Conservation (phyloP, 1,140 invertebrate species). For the Sipha flava region DNA sequence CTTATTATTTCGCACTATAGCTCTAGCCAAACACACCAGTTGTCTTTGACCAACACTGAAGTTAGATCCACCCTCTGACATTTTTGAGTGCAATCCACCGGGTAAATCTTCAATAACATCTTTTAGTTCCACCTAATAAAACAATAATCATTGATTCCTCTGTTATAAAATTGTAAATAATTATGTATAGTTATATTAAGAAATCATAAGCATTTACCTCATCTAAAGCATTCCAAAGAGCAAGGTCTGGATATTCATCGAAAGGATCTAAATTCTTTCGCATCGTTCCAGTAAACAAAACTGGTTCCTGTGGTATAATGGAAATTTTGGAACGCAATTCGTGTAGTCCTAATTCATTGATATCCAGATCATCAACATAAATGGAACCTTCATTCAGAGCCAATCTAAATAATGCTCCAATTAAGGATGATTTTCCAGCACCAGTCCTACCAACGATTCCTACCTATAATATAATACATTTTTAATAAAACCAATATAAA, state of each 20-base stretch:
- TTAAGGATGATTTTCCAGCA: constrained; percentile 84
- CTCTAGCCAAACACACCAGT: constrained; percentile 72
- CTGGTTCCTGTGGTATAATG: constrained; percentile 68
- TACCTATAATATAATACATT: constrained; percentile 47
- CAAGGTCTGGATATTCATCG: constrained; percentile 48
- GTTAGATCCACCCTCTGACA: constrained; percentile 56
- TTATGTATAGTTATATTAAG: not conserved
- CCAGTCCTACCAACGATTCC: constrained; percentile 79
- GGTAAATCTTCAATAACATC: constrained; percentile 36
- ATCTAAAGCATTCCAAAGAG: constrained; percentile 52
- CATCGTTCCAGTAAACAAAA: constrained; percentile 66
- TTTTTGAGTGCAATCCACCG: constrained; percentile 37
- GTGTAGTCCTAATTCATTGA: constrained; percentile 54
- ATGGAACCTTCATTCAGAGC: constrained; percentile 52
- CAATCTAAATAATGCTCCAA: constrained; percentile 70
- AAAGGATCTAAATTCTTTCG: constrained; percentile 81
- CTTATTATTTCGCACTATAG: constrained; percentile 66
- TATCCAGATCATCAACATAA: constrained; percentile 60
- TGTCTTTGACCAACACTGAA: constrained; percentile 80
- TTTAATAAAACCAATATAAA: not conserved
- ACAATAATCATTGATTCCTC: not conserved
- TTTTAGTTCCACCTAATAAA: constrained; percentile 38
- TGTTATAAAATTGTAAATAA: not conserved
- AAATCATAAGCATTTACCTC: constrained; percentile 41
- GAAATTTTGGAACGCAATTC: constrained; percentile 66